Evolutionary conservation across 1,140 invertebrate species (phyloP), one percentile per base, ranked within the genome.

Genomic region (Probaryconus sp.): DNA sequence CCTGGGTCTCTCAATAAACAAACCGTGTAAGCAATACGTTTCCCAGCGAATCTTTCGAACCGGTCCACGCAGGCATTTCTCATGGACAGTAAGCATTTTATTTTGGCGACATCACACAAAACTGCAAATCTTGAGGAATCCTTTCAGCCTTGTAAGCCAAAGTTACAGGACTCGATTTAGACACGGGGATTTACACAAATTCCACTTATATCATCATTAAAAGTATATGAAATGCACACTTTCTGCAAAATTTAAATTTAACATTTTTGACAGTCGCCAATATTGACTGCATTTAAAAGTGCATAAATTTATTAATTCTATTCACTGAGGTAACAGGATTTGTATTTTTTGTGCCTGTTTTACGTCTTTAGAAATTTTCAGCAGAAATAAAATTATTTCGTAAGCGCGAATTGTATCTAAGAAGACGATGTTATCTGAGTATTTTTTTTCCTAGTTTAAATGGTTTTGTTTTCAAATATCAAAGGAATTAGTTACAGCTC

Each of bases 1-100:
- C 50, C 56, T 58, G 56, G 51, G 56, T 24, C 42, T 47, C 56
- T 63, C 63, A 63, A 63, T 68, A 74, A 74, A 68, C 56, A 68
- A 68, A 51, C 42, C 50, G 18, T 30, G 71, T 26, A 42, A 51
- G 64, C 55, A 61, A 67, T 55, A 61, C 55, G 48, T 61, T 61
- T 67, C 14, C 21, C 1, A 40, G 24, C 35, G 21, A 50, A 35
- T 26, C 72, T 28, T 33, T 40, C 56, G 51, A 61, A 75, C 72
- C 72, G 72, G 72, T 75, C 60, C 38, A 43, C 26, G 31, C 38
- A 38, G 31, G 28, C 45, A 68, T 68, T 74, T 68, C 43, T 63
- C 56, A 35, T 65, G 47, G 21, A 61, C 31, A 20, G 20, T 24
- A 33, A 35, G 48, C 47, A 43, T 74, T 61, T 67, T 60, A 33